Evolutionary conservation across 2,888 invertebrate species (phyloP).

Genomic region (Galerucella pusilla): DNA sequence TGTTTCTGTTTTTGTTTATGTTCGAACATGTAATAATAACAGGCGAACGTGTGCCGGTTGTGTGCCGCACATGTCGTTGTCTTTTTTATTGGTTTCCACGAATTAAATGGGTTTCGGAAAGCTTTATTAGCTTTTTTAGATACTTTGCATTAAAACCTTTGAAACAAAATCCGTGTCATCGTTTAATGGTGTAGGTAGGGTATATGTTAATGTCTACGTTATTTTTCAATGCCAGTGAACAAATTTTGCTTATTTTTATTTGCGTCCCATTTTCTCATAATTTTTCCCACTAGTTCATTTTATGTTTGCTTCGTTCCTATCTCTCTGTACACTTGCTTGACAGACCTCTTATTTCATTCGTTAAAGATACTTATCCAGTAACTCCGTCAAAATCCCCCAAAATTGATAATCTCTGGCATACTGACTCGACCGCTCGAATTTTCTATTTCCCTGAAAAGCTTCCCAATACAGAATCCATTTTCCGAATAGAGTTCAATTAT

Average conservation of each 20-base stretch:
- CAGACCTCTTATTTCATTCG: too few species aligned
- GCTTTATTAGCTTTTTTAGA: conserved; percentile 19
- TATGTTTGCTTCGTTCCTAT: not conserved
- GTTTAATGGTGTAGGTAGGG: too few species aligned
- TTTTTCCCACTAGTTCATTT: not conserved
- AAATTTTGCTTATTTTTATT: too few species aligned
- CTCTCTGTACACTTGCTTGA: too few species aligned
- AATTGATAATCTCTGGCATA: not conserved
- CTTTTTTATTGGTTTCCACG: conserved; percentile 41
- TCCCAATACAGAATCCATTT: conserved; percentile 43
- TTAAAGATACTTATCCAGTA: not conserved
- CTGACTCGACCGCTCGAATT: conserved; percentile 5
- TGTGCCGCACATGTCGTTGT: conserved; percentile 45
- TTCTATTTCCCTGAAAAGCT: conserved; percentile 29
- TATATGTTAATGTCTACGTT: too few species aligned
- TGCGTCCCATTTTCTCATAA: too few species aligned
- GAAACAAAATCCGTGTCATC: too few species aligned
- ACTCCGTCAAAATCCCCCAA: not conserved
- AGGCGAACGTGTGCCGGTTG: conserved; percentile 46
- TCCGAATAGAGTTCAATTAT: conserved; percentile 45
- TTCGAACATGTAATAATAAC: conserved; percentile 50
- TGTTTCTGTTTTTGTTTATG: conserved; percentile 51
- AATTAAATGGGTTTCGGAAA: conserved; percentile 36
- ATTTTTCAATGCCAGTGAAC: too few species aligned
- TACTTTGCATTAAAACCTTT: not conserved